Percentiles rank a stretch among this genome's conserved stretches.
phyloP scores from a whole-genome alignment of 2,888 invertebrate genomes.

The Ditylenchus weischeri region DNA sequence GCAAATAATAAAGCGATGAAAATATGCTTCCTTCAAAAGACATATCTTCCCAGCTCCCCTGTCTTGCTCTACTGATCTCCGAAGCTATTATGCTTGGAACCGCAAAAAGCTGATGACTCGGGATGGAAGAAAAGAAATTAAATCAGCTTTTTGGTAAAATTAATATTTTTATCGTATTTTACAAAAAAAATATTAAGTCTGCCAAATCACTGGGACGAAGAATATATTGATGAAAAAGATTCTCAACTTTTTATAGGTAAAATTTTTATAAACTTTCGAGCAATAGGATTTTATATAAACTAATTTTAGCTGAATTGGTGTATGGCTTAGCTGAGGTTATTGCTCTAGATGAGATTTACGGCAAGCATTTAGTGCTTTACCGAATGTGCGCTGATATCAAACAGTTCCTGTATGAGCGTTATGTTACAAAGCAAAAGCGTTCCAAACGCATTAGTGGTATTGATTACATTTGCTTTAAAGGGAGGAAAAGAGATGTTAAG shows the following conservation, averaged over 20 bases:
- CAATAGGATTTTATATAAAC: too few relatives aligned
- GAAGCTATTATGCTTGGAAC: background rate
- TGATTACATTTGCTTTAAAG: too few relatives aligned
- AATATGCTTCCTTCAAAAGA: too few relatives aligned
- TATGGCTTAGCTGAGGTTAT: background rate
- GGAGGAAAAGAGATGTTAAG: too few relatives aligned
- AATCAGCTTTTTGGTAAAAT: background rate
- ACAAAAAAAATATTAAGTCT: conserved; percentile 2
- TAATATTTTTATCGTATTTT: too few relatives aligned
- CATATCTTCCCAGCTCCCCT: background rate
- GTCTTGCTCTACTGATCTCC: background rate
- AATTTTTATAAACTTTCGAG: too few relatives aligned
- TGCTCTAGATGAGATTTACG: background rate
- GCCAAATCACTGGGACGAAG: conserved; percentile 3
- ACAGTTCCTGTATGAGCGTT: background rate
- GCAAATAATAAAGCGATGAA: background rate
- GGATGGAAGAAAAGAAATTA: background rate
- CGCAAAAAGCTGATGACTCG: conserved; percentile 4
- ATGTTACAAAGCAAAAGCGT: background rate
- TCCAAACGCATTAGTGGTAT: background rate
- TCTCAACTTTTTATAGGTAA: background rate
- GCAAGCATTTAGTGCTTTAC: conserved; percentile 1
- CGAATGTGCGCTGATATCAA: conserved; percentile 1
- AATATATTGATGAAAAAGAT: conserved; percentile 3
- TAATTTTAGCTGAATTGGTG: conserved; percentile 1